Percentiles rank a stretch among this genome's conserved stretches.
Evolutionary conservation across 2,888 invertebrate genomes (phyloP).

Genomic region (Callimorpha dominula): DNA sequence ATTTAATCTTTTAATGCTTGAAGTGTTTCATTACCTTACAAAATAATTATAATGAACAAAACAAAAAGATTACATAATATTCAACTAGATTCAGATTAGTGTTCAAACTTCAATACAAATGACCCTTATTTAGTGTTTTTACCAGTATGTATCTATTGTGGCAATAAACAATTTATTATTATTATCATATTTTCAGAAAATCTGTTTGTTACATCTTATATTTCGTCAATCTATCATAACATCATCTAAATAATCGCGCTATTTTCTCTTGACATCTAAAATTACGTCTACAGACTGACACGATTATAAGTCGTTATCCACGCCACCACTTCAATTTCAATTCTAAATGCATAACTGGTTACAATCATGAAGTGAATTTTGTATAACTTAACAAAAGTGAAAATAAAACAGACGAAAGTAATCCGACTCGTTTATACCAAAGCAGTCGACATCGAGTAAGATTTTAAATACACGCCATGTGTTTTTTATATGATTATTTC

Average conservation of each 20-base stretch:
- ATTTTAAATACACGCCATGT: neutral
- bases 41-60: neutral
- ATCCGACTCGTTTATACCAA: conserved; percentile 9
- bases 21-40: no score
- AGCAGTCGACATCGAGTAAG: neutral
- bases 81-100: no score
- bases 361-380: conserved; percentile 8
- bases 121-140: no score
- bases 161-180: no score
- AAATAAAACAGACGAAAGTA: conserved; percentile 17
- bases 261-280: neutral
- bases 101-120: no score
- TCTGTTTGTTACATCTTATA: no score
- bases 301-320: conserved; percentile 1
- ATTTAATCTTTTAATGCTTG: no score
- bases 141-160: no score
- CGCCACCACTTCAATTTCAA: neutral
- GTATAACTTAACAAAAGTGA: conserved; percentile 13
- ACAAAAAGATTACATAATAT: no score
- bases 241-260: neutral
- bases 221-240: no score
- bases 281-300: neutral
- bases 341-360: conserved; percentile 7
- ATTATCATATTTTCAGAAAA: neutral
- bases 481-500: neutral